These are phyloP conservation scores for Hemichromis elongatus DNA, from an alignment of 2,113 vertebrate genomes.

Conservation along the genomic window DNA sequence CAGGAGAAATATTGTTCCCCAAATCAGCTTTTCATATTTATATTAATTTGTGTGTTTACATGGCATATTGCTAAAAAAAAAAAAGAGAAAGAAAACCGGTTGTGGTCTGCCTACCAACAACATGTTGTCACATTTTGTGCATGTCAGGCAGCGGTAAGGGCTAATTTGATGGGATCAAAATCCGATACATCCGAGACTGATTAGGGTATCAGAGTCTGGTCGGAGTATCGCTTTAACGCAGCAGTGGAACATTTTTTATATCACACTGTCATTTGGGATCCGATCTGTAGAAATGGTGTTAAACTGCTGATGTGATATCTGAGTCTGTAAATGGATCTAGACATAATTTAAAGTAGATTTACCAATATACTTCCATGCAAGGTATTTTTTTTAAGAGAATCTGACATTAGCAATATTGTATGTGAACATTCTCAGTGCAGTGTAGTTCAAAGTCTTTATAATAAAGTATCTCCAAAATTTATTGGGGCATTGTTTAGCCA, in stretches of 20 bases:
- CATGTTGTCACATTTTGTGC: neutral
- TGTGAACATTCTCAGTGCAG: neutral
- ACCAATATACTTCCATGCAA: neutral
- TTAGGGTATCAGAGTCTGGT: neutral
- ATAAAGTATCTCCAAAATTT: neutral
- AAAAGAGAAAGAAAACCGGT: neutral
- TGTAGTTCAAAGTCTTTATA: neutral
- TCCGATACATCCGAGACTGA: neutral
- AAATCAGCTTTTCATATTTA: neutral
- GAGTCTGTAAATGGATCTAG: neutral
- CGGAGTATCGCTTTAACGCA: neutral
- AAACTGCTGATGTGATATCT: neutral
- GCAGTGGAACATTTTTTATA: neutral
- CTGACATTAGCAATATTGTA: neutral
- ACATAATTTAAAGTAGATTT: neutral
- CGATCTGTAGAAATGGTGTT: neutral
- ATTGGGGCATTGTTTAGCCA: neutral
- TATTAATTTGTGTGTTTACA: neutral
- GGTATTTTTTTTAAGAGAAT: neutral
- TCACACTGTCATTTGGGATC: neutral
- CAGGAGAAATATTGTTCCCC: neutral
- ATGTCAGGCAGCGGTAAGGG: accelerated
- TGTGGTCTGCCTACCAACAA: neutral
- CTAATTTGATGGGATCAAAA: neutral
- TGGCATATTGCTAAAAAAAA: neutral